Evolutionary conservation across 2,888 invertebrate species (phyloP).

Genomic region (Gastrophysa polygoni): DNA sequence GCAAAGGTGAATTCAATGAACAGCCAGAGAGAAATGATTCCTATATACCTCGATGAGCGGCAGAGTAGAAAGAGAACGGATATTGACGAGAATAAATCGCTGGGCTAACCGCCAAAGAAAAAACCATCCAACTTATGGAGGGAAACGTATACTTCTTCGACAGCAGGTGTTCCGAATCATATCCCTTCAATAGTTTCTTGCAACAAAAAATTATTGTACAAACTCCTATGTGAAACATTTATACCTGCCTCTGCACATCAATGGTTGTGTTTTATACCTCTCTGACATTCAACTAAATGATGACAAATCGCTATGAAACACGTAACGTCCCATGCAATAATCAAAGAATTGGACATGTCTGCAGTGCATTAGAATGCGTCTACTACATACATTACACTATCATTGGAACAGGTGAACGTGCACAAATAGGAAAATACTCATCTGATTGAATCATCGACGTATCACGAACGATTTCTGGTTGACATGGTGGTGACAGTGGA

Average conservation of each 20-base stretch:
- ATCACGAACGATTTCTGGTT: slow-evolving; percentile 50
- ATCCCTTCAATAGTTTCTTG: slow-evolving; percentile 37
- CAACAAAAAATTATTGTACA: slow-evolving; percentile 34
- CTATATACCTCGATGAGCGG: not conserved
- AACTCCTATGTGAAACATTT: slow-evolving; percentile 35
- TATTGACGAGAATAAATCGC: slow-evolving; percentile 42
- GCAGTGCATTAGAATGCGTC: not conserved
- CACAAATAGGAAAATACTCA: slow-evolving; percentile 36
- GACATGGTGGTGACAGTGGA: slow-evolving; percentile 51
- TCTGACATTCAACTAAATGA: slow-evolving; percentile 51
- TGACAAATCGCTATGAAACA: slow-evolving; percentile 52
- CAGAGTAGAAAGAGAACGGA: slow-evolving; percentile 8
- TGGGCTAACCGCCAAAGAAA: slow-evolving; percentile 34
- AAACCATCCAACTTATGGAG: slow-evolving; percentile 45
- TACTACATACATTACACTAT: not conserved
- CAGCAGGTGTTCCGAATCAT: slow-evolving; percentile 44
- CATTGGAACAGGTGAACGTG: slow-evolving; percentile 13
- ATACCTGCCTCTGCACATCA: slow-evolving; percentile 39
- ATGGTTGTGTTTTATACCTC: slow-evolving; percentile 32
- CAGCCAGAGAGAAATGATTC: not conserved
- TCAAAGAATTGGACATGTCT: slow-evolving; percentile 21
- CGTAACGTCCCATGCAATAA: slow-evolving; percentile 47
- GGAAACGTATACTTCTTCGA: slow-evolving; percentile 43
- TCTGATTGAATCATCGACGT: slow-evolving; percentile 33
- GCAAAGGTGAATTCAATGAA: not conserved